A percentile compares a stretch with the other conserved stretches of the same genome.
Conservation (phyloP, 2,888 invertebrate genomes). For the Abrostola tripartita region DNA sequence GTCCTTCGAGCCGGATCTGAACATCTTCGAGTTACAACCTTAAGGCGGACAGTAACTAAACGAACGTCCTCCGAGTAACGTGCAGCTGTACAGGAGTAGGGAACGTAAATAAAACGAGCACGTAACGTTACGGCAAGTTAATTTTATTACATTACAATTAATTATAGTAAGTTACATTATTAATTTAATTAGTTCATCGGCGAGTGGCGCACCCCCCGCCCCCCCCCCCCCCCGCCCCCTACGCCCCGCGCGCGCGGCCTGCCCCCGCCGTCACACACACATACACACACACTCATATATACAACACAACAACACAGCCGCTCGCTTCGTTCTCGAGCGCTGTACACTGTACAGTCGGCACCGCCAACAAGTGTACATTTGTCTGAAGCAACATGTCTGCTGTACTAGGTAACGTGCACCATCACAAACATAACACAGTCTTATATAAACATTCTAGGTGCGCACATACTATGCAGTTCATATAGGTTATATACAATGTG, state of each 20-base stretch:
- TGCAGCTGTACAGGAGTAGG: too few relatives aligned
- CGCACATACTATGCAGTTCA: too few relatives aligned
- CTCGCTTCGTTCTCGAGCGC: neutral
- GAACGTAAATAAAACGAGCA: slow-evolving; percentile 42
- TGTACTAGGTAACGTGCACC: too few relatives aligned
- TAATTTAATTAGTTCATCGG: slow-evolving; percentile 43
- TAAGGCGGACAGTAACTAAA: too few relatives aligned
- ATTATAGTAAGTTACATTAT: slow-evolving; percentile 48
- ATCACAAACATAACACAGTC: too few relatives aligned
- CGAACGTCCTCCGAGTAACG: too few relatives aligned
- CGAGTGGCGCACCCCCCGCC: neutral
- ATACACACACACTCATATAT: neutral
- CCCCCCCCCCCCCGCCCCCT: neutral
- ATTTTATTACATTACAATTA: slow-evolving; percentile 66
- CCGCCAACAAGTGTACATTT: too few relatives aligned
- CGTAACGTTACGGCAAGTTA: slow-evolving; percentile 67
- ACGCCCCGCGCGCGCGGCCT: neutral
- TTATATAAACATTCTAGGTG: too few relatives aligned
- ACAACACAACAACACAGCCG: neutral
- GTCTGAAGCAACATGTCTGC: too few relatives aligned
- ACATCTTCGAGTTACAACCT: too few relatives aligned
- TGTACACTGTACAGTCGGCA: neutral
- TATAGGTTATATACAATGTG: too few relatives aligned
- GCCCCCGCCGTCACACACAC: neutral
- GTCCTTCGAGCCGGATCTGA: too few relatives aligned